Evolutionary conservation across 1,140 invertebrate species (phyloP).

Genomic region (Leptopilina clavipes): DNA sequence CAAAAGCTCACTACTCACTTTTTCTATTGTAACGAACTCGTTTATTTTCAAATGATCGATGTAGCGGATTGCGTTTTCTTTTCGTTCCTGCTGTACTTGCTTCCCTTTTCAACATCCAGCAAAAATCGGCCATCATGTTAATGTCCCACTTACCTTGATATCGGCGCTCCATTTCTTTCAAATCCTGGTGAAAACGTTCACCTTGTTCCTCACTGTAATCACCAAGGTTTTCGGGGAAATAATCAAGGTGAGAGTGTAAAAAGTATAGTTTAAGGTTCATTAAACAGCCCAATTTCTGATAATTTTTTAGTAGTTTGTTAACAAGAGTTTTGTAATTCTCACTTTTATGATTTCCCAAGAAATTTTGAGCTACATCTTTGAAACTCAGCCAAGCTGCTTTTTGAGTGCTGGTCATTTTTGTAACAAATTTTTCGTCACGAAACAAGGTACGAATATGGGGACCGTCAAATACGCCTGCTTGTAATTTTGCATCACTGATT

Average conservation of each 20-base stretch:
- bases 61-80: too few relatives aligned
- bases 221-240: constrained; percentile 26
- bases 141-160: too few relatives aligned
- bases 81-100: too few relatives aligned
- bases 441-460: not conserved
- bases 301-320: constrained; percentile 41
- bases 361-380: constrained; percentile 36
- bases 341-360: constrained; percentile 33
- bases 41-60: too few relatives aligned
- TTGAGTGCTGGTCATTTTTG: not conserved
- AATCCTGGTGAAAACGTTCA: constrained; percentile 62
- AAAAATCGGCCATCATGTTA: too few relatives aligned
- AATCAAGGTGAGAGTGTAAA: constrained; percentile 34
- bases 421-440: not conserved
- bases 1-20: too few relatives aligned
- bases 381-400: constrained; percentile 34
- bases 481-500: constrained; percentile 13
- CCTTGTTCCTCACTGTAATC: constrained; percentile 52
- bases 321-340: constrained; percentile 45
- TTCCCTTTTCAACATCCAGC: too few relatives aligned
- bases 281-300: constrained; percentile 22
- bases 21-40: too few relatives aligned
- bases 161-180: constrained; percentile 29
- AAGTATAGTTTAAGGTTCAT: constrained; percentile 37
- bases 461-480: constrained; percentile 30